phyloP scores from a whole-genome alignment of 2,113 vertebrate genomes.

The rat (Rattus norvegicus) region DNA sequence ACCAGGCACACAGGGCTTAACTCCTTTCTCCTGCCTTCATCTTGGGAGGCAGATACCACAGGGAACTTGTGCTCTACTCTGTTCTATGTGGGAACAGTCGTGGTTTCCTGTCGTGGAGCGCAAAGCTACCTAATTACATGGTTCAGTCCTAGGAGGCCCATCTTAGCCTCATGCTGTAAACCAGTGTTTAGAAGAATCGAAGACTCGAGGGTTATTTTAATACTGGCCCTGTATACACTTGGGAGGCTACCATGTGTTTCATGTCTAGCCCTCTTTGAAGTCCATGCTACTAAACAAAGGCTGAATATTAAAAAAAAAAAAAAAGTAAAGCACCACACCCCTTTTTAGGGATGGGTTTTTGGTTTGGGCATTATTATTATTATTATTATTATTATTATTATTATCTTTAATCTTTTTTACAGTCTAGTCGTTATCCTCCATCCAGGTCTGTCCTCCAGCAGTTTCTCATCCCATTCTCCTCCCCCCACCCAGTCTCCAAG shows the following conservation, averaged over 20 bases:
- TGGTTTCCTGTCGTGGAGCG: background rate
- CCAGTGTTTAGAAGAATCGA: background rate
- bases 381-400: no score
- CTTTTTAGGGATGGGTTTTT: background rate
- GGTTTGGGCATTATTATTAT: no score
- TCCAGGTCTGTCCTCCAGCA: no score
- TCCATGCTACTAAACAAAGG: conserved; percentile 12
- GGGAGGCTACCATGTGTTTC: background rate
- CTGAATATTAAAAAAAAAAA: conserved; percentile 39
- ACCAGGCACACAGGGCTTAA: background rate
- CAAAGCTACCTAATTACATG: background rate
- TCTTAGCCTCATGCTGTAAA: background rate
- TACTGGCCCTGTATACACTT: background rate
- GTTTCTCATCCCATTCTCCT: no score
- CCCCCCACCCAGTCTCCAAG: no score
- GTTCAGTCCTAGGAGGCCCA: background rate
- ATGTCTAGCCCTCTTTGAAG: background rate
- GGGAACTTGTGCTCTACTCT: background rate
- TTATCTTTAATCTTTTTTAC: no score
- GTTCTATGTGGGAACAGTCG: background rate
- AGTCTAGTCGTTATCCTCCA: no score
- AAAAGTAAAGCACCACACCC: background rate
- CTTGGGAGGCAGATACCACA: background rate
- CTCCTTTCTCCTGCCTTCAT: background rate
- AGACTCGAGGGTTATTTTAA: background rate